A percentile compares a stretch with the other conserved stretches of the same genome.
Evolutionary conservation across 1,140 invertebrate genomes (phyloP).

Genomic region (Manduca sexta): DNA sequence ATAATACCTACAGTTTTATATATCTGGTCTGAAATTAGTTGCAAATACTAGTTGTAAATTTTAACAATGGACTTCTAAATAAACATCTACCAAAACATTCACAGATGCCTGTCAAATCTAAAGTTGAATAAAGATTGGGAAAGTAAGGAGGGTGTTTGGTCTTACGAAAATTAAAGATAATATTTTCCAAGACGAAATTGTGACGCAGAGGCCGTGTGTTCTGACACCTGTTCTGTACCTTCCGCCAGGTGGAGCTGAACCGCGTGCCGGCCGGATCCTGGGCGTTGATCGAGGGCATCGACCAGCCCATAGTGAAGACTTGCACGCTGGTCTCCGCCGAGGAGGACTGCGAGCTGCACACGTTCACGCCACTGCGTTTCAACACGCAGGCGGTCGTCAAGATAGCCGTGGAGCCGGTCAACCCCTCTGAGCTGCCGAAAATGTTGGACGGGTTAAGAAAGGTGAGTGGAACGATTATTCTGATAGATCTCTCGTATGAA

Average conservation of each 20-base stretch:
- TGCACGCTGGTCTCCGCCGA: constrained; percentile 93
- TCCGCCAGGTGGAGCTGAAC: constrained; percentile 91
- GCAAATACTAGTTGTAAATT: no score
- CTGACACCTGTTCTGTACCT: no score
- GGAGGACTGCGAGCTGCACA: constrained; percentile 81
- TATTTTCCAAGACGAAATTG: no score
- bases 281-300: constrained; percentile 99
- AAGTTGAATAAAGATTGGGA: no score
- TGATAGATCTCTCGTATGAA: no score
- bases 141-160: no score
- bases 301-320: constrained; percentile 99
- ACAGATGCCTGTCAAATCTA: no score
- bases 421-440: constrained; percentile 99
- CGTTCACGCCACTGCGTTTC: constrained; percentile 97
- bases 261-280: constrained; percentile 98
- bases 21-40: no score
- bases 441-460: constrained; percentile 99
- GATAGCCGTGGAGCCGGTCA: constrained; percentile 99
- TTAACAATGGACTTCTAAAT: no score
- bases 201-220: no score
- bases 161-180: no score
- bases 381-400: constrained; percentile 99
- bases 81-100: no score
- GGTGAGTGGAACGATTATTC: constrained; percentile 51
- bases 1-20: not conserved